These are phyloP conservation scores for Drosophila pegasa DNA, from an alignment of 2,888 invertebrate genomes.

Conservation along the genomic window DNA sequence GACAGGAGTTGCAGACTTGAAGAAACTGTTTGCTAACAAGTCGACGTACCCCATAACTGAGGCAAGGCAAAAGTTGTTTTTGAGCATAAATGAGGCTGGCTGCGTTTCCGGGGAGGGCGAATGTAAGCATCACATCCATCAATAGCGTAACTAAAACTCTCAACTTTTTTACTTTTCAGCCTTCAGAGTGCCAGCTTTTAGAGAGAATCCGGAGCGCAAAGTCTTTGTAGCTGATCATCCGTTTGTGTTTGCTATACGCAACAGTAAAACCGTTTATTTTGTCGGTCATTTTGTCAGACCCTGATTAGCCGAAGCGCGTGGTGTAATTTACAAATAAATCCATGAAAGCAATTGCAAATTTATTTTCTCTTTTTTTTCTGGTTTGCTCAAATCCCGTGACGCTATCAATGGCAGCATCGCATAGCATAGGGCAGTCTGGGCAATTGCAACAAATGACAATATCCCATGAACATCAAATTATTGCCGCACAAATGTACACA, in stretches of 20 bases:
- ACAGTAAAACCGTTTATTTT: slow-evolving; percentile 56
- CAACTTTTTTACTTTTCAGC: neutral
- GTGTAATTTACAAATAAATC: slow-evolving; percentile 33
- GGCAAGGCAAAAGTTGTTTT: slow-evolving; percentile 92
- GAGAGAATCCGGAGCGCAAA: slow-evolving; percentile 51
- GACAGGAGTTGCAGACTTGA: slow-evolving; percentile 86
- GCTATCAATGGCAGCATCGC: slow-evolving; percentile 14
- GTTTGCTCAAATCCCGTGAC: slow-evolving; percentile 6
- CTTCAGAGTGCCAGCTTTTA: neutral
- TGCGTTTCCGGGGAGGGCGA: slow-evolving; percentile 34
- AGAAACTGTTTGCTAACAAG: slow-evolving; percentile 86
- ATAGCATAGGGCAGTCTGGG: slow-evolving; percentile 3
- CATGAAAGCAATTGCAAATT: slow-evolving; percentile 30
- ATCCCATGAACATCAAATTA: slow-evolving; percentile 64
- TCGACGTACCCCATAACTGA: slow-evolving; percentile 88
- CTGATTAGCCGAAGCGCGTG: slow-evolving; percentile 40
- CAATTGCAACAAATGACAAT: slow-evolving; percentile 54
- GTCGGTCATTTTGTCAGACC: slow-evolving; percentile 68
- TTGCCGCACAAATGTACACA: slow-evolving; percentile 57
- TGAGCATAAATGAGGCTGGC: slow-evolving; percentile 87
- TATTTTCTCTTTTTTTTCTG: slow-evolving; percentile 26
- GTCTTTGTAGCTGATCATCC: slow-evolving; percentile 71
- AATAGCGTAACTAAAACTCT: neutral
- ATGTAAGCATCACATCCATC: slow-evolving; percentile 22
- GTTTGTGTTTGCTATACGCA: slow-evolving; percentile 74